phyloP scores from a whole-genome alignment of 2,113 vertebrate genomes.

The Turdus rufiventris region DNA sequence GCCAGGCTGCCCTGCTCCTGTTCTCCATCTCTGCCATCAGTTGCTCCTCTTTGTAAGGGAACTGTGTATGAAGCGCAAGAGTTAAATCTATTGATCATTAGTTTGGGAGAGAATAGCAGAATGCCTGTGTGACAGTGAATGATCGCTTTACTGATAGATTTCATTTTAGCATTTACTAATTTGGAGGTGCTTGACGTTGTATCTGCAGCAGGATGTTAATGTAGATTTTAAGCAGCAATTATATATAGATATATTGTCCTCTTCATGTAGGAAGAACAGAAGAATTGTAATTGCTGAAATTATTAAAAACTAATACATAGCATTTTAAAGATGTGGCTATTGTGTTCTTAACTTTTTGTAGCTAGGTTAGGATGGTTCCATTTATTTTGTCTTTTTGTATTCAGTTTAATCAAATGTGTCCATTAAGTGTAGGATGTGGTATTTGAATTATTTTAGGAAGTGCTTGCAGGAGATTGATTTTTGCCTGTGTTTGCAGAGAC shows the following conservation, averaged over 20 bases:
- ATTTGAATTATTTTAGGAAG: constrained; percentile 10
- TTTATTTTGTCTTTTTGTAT: not conserved
- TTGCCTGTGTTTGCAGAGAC: constrained; percentile 12
- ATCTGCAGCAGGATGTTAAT: not conserved
- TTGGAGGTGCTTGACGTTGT: not conserved
- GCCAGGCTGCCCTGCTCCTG: not conserved
- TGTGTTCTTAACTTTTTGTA: not conserved
- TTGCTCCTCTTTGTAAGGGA: not conserved
- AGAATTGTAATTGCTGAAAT: not conserved
- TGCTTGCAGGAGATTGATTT: constrained; percentile 18
- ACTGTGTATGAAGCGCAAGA: not conserved
- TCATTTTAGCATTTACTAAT: not conserved
- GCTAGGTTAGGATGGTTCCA: not conserved
- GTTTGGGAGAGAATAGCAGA: not conserved
- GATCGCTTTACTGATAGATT: not conserved
- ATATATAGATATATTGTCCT: not conserved
- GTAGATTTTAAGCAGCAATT: not conserved
- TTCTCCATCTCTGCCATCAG: accelerated
- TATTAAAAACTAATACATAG: not conserved
- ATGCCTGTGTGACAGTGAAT: not conserved
- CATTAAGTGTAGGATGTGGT: not conserved
- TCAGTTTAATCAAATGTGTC: not conserved
- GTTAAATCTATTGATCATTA: not conserved
- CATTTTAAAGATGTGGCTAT: not conserved
- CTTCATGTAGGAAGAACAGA: not conserved